These are phyloP conservation scores for Theocolax elegans DNA, from an alignment of 1,140 invertebrate species.

Conservation along the genomic window DNA sequence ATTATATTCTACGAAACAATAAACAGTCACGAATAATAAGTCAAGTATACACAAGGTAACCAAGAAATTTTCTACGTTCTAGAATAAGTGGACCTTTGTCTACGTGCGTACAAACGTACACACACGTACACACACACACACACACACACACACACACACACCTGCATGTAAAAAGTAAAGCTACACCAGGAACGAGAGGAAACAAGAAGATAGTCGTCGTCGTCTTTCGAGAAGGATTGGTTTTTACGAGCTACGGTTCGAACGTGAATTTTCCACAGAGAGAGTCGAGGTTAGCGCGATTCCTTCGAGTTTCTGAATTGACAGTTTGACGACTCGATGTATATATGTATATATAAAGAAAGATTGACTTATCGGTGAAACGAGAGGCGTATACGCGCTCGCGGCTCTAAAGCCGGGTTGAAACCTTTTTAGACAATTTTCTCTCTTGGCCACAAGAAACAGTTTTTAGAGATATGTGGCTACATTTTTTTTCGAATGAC, in stretches of 20 bases:
- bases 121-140: too few species aligned
- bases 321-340: slow-evolving; percentile 27
- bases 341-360: background rate
- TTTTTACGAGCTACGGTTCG: slow-evolving; percentile 12
- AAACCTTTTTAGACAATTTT: background rate
- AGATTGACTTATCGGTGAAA: slow-evolving; percentile 34
- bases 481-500: slow-evolving; percentile 4
- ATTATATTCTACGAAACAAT: too few species aligned
- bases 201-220: background rate
- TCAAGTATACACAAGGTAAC: too few species aligned
- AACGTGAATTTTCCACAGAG: slow-evolving; percentile 10
- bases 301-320: background rate
- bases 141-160: too few species aligned
- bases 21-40: too few species aligned
- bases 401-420: background rate
- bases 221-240: too few species aligned
- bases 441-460: too few species aligned
- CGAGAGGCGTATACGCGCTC: background rate
- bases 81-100: too few species aligned
- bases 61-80: too few species aligned
- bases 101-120: too few species aligned
- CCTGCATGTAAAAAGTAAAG: slow-evolving; percentile 17
- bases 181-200: background rate
- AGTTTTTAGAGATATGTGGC: too few species aligned
- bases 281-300: background rate